Evolutionary conservation across 2,113 vertebrate species (phyloP).

Genomic region (Pycnonotus jocosus): DNA sequence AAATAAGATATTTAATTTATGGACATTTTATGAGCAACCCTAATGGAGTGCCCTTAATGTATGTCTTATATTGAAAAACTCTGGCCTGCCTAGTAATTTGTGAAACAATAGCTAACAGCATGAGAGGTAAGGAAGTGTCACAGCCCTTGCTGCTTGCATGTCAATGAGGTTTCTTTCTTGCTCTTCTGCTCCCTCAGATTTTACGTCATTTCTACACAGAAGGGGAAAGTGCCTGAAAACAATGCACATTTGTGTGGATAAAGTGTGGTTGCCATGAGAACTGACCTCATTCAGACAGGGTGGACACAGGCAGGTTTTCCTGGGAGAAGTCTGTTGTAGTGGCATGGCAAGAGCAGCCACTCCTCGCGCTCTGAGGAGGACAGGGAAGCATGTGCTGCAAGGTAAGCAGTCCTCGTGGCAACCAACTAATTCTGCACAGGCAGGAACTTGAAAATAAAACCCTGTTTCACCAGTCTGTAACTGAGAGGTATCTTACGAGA

Average conservation of each 20-base stretch:
- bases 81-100: not conserved
- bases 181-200: not conserved
- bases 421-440: not conserved
- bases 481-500: not conserved
- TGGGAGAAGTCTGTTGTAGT: not conserved
- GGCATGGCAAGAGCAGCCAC: not conserved
- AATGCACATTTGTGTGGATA: not conserved
- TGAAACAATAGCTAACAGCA: not conserved
- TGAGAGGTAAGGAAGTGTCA: not conserved
- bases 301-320: not conserved
- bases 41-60: not conserved
- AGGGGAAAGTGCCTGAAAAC: not conserved
- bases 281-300: not conserved
- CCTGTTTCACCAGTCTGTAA: not conserved
- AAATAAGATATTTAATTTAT: not conserved
- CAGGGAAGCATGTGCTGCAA: not conserved
- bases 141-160: not conserved
- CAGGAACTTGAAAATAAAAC: not conserved
- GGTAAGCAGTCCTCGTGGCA: accelerated
- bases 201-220: not conserved
- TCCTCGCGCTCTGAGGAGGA: accelerated
- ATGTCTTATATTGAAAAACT: not conserved
- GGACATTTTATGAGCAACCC: not conserved
- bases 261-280: conserved; percentile 31
- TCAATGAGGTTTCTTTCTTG: not conserved